Conservation (phyloP, 2,888 invertebrate species). For the Pachymerium ferrugineum region DNA sequence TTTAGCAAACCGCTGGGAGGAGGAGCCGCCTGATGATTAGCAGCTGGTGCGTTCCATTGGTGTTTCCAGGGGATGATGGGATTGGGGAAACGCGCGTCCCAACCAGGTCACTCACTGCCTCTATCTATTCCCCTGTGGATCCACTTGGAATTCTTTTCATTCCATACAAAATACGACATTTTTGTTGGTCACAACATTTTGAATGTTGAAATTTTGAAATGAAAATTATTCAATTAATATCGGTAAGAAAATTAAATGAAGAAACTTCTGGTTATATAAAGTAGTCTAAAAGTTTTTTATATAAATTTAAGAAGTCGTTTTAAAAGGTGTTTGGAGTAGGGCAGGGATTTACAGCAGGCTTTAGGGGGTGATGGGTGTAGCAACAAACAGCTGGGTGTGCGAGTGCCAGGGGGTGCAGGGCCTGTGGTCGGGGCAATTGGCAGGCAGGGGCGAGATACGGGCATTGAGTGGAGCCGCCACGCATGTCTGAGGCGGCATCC, state of each 20-base stretch:
- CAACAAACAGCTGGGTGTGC: slow-evolving; percentile 5
- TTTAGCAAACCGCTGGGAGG: slow-evolving; percentile 9
- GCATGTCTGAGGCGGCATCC: slow-evolving; percentile 29
- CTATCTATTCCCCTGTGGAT: neutral
- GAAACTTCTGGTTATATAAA: too few relatives aligned
- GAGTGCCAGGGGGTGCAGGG: slow-evolving; percentile 25
- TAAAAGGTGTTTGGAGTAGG: too few relatives aligned
- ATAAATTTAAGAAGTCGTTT: too few relatives aligned
- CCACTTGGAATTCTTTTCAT: neutral
- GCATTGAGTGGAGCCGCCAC: slow-evolving; percentile 29
- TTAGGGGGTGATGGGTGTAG: neutral
- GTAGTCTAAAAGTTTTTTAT: too few relatives aligned
- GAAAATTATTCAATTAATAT: too few relatives aligned
- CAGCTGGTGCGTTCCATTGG: slow-evolving; percentile 4
- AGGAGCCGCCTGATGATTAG: slow-evolving; percentile 18
- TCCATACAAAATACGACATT: too few relatives aligned
- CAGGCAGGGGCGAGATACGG: slow-evolving; percentile 31
- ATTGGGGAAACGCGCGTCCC: neutral
- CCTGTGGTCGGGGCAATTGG: slow-evolving; percentile 31
- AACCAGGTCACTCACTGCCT: slow-evolving; percentile 17
- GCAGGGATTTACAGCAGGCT: neutral
- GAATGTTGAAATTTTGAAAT: too few relatives aligned
- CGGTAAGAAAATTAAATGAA: too few relatives aligned
- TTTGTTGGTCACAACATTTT: too few relatives aligned
- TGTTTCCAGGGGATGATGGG: neutral